Evolutionary conservation across 2,113 vertebrate species (phyloP), one percentile per base, ranked within the genome.

Genomic region (Chaetodon trifascialis): DNA sequence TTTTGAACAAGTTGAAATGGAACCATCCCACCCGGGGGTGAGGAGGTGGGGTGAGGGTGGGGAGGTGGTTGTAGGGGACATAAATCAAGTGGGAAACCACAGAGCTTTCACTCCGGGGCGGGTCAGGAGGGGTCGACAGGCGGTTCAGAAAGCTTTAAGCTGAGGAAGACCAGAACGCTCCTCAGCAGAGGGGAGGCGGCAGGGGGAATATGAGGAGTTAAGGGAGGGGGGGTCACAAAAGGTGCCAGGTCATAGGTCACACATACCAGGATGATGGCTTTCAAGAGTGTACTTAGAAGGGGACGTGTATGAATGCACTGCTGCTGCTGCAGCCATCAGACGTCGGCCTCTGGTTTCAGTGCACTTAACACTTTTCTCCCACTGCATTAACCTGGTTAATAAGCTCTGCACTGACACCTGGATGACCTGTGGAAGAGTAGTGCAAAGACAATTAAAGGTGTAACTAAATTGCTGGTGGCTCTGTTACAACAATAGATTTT

Each of bases 11-110:
- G 96, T 95, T 97, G 94, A 96, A 97, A 97, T 97, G 96, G 95
- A 97, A 96, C 95, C 95, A 91, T 95, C 94, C 76, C 59, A 95
- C 95, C 93, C 91, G 90, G 95, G 95, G 84, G 82, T 67, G 94
- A 92, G 94, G 95, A 34, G 94, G 92, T 89, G 95, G 95, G 80
- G 77, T 47, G 94, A 92, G 95, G 95, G 23, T 93, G 92, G 91
- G 95, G 73, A 93, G 93, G 94, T 51, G 60, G 8, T 30, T 70
- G 68, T 16, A 94, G 92, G 89, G 91, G 94, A 95, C 96, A 96
- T 97, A 97, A 97, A 97, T 98, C 97, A 97, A 95, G 94, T 93
- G 84, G 87, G 90, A 95, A 95, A 96, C 91, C 94, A 92, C 95
- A 88, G 91, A 94, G 95, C 94, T 95, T 86, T 92, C 94, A 91